Evolutionary conservation across 2,797 vertebrate species (phyloP), one percentile per base, ranked within the genome.

Genomic region (Clamator glandarius): DNA sequence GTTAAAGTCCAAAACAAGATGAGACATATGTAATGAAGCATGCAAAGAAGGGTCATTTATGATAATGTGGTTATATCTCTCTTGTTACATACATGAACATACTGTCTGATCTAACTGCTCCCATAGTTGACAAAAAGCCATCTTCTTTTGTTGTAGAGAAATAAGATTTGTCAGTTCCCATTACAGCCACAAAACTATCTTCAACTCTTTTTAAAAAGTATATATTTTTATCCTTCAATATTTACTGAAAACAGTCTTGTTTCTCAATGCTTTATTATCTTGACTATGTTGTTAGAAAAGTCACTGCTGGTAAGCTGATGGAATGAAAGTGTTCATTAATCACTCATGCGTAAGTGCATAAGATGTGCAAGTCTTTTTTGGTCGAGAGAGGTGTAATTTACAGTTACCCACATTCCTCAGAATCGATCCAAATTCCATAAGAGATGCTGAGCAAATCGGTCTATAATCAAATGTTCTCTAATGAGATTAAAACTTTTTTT

Each of bases 161-260:
- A 70, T 42, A 15, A 0, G 2, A 54, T 39, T 63, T 44, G 20
- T 87, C 15, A 15, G 7, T 21, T 93, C 33, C 31, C 31, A 29
- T 44, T 70, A 74, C 31, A 58, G 33, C 23, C 50, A 77, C 17
- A 76, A 67, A 90, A 76, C 17, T 59, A 20, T 9, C 31, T 67
- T 74, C 44, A 55, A 21, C 15, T 52, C 6, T 42, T 82, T 26
- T 82, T 26, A 42, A 33, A 66, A 64, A 8, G 7, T 19, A 18
- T 9, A 11, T 59, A 26, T 78, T 81, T 85, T 82, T 44, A 70
- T 44, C 15, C 12, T 44, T 67, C 44, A 28, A 55, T 87, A n/a
- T 85, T 88, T 89, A 76, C 74, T 84, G 57, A 90, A 89, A 97
- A 78, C 16, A 84, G 29, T n/a, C 41, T 28, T 12, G 5, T 86